phyloP scores from a whole-genome alignment of 1,140 invertebrate species.

The Conus betulinus region DNA sequence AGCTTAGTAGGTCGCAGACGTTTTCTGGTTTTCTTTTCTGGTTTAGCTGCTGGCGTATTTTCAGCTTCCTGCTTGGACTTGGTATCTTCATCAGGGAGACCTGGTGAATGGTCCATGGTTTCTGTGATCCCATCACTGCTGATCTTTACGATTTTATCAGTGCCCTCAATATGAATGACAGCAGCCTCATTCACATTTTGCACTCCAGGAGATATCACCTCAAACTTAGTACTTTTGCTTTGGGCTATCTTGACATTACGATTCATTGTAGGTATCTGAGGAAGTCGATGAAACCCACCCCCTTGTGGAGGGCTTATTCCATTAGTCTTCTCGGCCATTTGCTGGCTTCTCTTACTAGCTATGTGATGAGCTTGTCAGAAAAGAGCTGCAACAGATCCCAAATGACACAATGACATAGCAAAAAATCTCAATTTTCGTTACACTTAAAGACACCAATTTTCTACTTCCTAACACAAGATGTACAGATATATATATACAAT shows the following conservation, averaged over 20 bases:
- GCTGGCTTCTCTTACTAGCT: neutral
- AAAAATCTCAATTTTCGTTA: neutral
- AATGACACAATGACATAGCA: neutral
- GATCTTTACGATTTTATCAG: slow-evolving; percentile 60
- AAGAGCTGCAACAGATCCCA: neutral
- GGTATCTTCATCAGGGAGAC: neutral
- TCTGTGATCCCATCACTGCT: slow-evolving; percentile 51
- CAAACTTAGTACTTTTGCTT: slow-evolving; percentile 63
- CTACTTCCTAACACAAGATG: too few relatives aligned
- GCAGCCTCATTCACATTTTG: slow-evolving; percentile 42
- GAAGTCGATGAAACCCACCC: slow-evolving; percentile 60
- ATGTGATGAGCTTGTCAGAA: neutral
- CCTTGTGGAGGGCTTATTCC: slow-evolving; percentile 20
- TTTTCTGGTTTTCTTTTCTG: slow-evolving; percentile 30
- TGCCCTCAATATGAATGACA: slow-evolving; percentile 60
- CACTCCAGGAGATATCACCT: slow-evolving; percentile 15
- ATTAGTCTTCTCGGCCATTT: slow-evolving; percentile 30
- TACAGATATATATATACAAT: too few relatives aligned
- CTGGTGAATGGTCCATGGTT: slow-evolving; percentile 31
- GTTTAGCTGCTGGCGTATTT: neutral
- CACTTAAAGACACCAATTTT: too few relatives aligned
- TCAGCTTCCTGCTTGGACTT: neutral
- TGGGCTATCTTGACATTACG: slow-evolving; percentile 66
- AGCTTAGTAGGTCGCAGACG: slow-evolving; percentile 24
- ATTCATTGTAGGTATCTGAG: slow-evolving; percentile 65